These are phyloP conservation scores for Microcebus jonahi DNA, from an alignment of 2,113 vertebrate genomes.

Conservation along the genomic window DNA sequence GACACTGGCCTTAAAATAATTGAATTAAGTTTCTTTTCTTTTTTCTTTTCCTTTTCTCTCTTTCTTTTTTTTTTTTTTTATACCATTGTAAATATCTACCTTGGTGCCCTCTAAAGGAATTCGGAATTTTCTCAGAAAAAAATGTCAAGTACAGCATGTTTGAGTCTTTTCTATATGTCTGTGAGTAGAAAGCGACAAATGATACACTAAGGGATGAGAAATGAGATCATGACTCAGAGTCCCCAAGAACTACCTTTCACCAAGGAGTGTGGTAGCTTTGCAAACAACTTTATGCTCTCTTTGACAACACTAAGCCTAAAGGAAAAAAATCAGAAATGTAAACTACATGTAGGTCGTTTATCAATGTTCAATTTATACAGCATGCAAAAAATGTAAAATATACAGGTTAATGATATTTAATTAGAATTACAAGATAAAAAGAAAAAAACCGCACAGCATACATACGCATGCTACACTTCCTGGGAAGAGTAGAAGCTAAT, in stretches of 20 bases:
- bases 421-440: conserved; percentile 20
- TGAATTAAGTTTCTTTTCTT: not conserved
- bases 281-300: not conserved
- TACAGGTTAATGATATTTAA: not conserved
- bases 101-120: conserved; percentile 40
- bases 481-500: conserved; percentile 28
- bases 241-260: not conserved
- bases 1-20: conserved; percentile 69
- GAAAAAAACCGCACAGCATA: not conserved
- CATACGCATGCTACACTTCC: not conserved
- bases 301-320: not conserved
- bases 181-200: conserved; percentile 2
- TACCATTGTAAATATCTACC: not conserved
- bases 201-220: not conserved
- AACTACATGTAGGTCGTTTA: not conserved
- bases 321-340: not conserved
- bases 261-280: not conserved
- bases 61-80: not conserved
- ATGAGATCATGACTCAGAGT: not conserved
- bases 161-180: not conserved
- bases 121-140: conserved; percentile 48
- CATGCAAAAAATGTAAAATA: not conserved
- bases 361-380: not conserved
- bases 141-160: conserved; percentile 24
- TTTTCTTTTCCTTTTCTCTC: not conserved